Conservation (phyloP, 1,140 invertebrate species). For the Papilio machaon region DNA sequence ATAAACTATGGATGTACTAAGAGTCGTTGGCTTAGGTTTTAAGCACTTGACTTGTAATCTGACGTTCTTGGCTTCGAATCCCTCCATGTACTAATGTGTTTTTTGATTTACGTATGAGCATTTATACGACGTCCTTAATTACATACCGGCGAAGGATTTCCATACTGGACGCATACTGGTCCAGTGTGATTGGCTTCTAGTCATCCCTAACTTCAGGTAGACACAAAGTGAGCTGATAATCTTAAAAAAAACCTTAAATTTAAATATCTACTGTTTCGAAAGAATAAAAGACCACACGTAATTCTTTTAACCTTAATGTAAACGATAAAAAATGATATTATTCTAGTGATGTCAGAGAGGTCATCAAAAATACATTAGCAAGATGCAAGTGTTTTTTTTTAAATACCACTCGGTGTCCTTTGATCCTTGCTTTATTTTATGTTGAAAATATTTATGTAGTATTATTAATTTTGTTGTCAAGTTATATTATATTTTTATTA, state of each 20-base stretch:
- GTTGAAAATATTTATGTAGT: not conserved
- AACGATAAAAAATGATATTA: slow-evolving; percentile 1
- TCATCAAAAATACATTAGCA: slow-evolving; percentile 14
- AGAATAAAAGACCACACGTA: not conserved
- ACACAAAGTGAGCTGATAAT: too few relatives aligned
- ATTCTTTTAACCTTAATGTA: not conserved
- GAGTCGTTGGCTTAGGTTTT: too few relatives aligned
- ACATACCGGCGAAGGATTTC: too few relatives aligned
- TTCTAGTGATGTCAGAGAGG: not conserved
- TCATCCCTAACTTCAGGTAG: too few relatives aligned
- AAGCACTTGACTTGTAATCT: too few relatives aligned
- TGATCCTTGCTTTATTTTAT: not conserved
- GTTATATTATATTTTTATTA: not conserved
- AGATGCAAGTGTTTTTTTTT: not conserved
- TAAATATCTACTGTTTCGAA: not conserved
- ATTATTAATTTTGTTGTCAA: not conserved
- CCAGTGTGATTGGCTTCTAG: too few relatives aligned
- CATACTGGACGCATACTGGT: too few relatives aligned
- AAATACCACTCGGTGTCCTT: not conserved
- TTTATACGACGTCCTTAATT: too few relatives aligned
- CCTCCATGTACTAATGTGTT: too few relatives aligned
- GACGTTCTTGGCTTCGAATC: too few relatives aligned
- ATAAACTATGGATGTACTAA: too few relatives aligned
- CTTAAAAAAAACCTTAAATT: not conserved
- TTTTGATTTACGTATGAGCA: too few relatives aligned